A percentile compares a stretch with the other conserved stretches of the same genome.
These are phyloP conservation scores for Caenorhabditis japonica DNA, from an alignment of 2,888 invertebrate genomes.

Conservation along the genomic window DNA sequence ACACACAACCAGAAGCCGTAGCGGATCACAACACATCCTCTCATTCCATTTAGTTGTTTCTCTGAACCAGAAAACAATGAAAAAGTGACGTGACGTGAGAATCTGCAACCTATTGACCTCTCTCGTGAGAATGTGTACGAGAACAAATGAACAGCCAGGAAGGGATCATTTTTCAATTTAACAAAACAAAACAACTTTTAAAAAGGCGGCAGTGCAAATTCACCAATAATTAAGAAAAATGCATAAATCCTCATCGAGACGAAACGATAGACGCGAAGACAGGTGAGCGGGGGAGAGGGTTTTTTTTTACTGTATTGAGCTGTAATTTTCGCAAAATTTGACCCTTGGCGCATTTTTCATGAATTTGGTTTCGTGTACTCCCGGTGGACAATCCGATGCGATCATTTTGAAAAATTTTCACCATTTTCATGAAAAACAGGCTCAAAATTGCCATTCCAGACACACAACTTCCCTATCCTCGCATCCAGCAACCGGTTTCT, in stretches of 20 bases:
- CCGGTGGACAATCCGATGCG: no score
- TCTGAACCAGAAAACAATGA: conserved; percentile 1
- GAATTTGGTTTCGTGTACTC: no score
- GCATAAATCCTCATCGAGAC: conserved; percentile 31
- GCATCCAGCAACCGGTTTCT: conserved; percentile 5
- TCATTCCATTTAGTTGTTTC: no score
- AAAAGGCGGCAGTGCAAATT: no score
- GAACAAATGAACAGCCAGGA: background rate
- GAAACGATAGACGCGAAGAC: background rate
- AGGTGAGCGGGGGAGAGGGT: no score
- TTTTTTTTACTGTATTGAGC: no score
- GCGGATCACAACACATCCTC: no score
- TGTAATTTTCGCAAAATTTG: no score
- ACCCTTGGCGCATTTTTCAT: no score
- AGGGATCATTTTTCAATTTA: background rate
- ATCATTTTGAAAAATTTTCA: no score
- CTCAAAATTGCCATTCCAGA: background rate
- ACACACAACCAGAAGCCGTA: conserved; percentile 8
- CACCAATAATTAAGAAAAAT: no score
- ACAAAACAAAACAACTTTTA: no score
- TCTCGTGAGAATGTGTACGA: background rate
- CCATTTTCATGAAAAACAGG: background rate
- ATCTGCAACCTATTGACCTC: conserved; percentile 8
- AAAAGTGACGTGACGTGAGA: conserved; percentile 15
- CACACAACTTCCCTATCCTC: background rate